A percentile compares a stretch with the other conserved stretches of the same genome.
phyloP scores from a whole-genome alignment of 2,888 invertebrate genomes.

The Chloroclysta siterata region DNA sequence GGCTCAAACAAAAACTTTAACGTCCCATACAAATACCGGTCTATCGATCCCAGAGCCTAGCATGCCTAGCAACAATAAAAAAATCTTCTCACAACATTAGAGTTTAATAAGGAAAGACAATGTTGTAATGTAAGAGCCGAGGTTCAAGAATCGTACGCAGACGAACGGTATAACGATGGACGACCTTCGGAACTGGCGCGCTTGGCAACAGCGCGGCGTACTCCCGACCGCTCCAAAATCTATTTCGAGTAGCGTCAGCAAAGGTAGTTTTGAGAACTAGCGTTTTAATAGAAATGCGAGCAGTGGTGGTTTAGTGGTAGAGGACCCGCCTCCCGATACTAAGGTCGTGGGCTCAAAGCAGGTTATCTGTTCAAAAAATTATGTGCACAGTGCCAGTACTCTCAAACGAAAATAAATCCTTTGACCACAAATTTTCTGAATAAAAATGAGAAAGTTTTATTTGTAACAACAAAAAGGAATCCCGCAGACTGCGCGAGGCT shows the following conservation, averaged over 20 bases:
- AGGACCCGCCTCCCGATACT: no score
- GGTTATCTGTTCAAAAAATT: no score
- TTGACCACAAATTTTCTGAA: no score
- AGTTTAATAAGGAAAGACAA: constrained; percentile 41
- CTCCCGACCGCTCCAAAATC: constrained; percentile 29
- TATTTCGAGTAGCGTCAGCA: constrained; percentile 28
- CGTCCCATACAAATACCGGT: constrained; percentile 9
- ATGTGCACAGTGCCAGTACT: no score
- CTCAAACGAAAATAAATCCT: no score
- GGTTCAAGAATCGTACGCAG: constrained; percentile 34
- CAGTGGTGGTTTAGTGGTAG: no score
- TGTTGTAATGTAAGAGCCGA: constrained; percentile 33
- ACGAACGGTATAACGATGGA: constrained; percentile 32
- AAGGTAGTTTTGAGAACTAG: constrained; percentile 19
- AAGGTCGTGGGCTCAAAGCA: no score
- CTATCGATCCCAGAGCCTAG: constrained; percentile 13
- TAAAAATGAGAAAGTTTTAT: no score
- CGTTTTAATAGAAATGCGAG: neutral
- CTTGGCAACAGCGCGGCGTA: constrained; percentile 50
- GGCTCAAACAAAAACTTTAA: neutral
- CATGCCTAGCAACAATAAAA: constrained; percentile 24
- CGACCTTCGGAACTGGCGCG: constrained; percentile 50
- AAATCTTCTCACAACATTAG: constrained; percentile 33
- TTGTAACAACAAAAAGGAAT: no score
- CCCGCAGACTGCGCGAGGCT: no score